phyloP scores from a whole-genome alignment of 2,888 invertebrate genomes.

The Drosophila engyochracea region DNA sequence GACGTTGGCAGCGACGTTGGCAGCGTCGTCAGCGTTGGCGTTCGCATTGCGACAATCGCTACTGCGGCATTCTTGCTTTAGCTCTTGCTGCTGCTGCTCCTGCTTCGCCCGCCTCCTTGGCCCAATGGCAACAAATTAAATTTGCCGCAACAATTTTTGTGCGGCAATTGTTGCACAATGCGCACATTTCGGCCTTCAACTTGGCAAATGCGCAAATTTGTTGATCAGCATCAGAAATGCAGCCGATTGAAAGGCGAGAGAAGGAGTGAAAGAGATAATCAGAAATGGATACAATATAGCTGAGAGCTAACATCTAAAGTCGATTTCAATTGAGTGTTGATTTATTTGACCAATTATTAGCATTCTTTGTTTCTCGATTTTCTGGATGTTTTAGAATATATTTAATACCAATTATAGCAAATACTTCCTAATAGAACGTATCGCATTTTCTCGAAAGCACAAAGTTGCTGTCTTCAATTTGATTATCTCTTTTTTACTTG shows the following conservation, averaged over 20 bases:
- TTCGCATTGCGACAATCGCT: constrained; percentile 41
- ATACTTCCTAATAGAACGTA: background rate
- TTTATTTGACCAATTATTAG: background rate
- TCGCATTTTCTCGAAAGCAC: too few relatives aligned
- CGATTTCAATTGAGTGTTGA: background rate
- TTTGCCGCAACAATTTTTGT: constrained; percentile 46
- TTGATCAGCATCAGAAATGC: constrained; percentile 18
- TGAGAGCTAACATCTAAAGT: background rate
- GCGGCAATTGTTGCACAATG: constrained; percentile 61
- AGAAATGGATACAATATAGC: background rate
- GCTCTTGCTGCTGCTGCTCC: background rate
- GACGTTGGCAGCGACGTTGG: constrained; percentile 1
- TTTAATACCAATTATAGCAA: background rate
- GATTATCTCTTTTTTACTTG: constrained; percentile 29
- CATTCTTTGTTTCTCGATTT: background rate
- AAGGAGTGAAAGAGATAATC: background rate
- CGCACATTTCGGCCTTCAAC: constrained; percentile 49
- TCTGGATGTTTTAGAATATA: background rate
- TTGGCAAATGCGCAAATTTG: constrained; percentile 54
- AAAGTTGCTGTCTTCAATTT: constrained; percentile 10
- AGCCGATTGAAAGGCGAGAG: background rate
- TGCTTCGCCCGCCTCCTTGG: background rate
- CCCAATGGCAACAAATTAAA: constrained; percentile 59
- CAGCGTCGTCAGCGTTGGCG: constrained; percentile 30
- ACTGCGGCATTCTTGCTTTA: constrained; percentile 28